A percentile compares a stretch with the other conserved stretches of the same genome.
Evolutionary conservation across 1,140 invertebrate species (phyloP).

Genomic region (Lucilia cuprina): DNA sequence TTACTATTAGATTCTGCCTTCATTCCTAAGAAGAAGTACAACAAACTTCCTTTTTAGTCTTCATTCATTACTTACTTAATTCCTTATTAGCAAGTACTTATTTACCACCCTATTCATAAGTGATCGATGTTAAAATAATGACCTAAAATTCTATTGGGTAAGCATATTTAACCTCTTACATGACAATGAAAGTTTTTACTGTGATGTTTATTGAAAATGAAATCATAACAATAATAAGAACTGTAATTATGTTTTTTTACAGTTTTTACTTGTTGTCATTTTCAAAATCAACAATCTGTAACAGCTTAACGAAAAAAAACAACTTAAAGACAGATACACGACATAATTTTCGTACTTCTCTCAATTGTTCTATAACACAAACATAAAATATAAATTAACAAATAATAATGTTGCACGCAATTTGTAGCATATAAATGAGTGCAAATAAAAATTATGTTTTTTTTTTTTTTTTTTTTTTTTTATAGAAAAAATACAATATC

Average conservation of each 20-base stretch:
- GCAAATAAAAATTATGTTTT: neutral
- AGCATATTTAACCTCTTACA: neutral
- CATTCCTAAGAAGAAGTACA: no score
- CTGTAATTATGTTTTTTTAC: neutral
- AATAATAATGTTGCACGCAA: neutral
- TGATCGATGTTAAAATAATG: no score
- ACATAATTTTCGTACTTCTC: conserved; percentile 28
- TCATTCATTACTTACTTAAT: no score
- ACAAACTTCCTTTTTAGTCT: no score
- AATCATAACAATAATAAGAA: neutral
- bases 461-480: no score
- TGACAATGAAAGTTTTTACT: neutral
- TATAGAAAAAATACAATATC: no score
- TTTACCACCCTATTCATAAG: no score
- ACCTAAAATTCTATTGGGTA: no score
- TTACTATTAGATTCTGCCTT: no score
- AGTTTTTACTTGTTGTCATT: conserved; percentile 44
- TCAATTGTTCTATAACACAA: neutral
- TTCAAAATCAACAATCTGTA: conserved; percentile 61
- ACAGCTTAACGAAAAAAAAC: conserved; percentile 44
- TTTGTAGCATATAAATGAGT: neutral
- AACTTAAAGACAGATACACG: conserved; percentile 5
- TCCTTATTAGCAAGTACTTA: no score
- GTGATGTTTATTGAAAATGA: neutral
- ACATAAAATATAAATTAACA: neutral